Conservation (phyloP, 1,140 invertebrate genomes). For the Acromyrmex heyeri region DNA sequence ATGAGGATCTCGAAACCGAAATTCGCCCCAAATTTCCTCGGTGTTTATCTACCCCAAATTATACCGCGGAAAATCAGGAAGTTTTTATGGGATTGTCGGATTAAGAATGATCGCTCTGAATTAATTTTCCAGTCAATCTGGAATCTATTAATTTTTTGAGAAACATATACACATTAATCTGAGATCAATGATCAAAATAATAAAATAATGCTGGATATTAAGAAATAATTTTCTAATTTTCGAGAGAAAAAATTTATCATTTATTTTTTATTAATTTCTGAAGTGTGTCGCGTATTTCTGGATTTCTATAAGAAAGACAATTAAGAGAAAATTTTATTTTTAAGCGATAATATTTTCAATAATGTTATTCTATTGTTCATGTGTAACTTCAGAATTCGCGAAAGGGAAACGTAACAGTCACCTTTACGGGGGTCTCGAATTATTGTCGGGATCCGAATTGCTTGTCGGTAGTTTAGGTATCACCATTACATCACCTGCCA, state of each 20-base stretch:
- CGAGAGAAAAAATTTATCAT: not conserved
- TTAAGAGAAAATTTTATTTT: not conserved
- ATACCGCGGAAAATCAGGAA: constrained; percentile 40
- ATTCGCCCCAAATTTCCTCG: constrained; percentile 49
- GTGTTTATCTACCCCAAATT: constrained; percentile 30
- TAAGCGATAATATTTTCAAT: not conserved
- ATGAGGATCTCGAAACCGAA: constrained; percentile 66
- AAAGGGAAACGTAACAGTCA: constrained; percentile 1
- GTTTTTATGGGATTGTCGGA: constrained; percentile 42
- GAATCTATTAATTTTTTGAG: not conserved
- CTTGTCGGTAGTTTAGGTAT: constrained; percentile 73
- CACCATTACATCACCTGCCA: constrained; percentile 81
- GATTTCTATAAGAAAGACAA: not conserved
- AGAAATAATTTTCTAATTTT: not conserved
- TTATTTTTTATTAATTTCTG: not conserved
- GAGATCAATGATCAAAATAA: not conserved
- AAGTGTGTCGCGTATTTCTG: not conserved
- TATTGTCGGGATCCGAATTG: constrained; percentile 50
- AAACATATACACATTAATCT: not conserved
- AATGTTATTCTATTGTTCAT: not conserved
- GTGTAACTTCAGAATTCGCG: not conserved
- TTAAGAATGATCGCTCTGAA: not conserved
- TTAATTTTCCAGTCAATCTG: not conserved
- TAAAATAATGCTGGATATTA: not conserved
- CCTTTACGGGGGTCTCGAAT: not conserved